Conservation (phyloP, 2,797 vertebrate species). For the Schizopygopsis pylzovi region DNA sequence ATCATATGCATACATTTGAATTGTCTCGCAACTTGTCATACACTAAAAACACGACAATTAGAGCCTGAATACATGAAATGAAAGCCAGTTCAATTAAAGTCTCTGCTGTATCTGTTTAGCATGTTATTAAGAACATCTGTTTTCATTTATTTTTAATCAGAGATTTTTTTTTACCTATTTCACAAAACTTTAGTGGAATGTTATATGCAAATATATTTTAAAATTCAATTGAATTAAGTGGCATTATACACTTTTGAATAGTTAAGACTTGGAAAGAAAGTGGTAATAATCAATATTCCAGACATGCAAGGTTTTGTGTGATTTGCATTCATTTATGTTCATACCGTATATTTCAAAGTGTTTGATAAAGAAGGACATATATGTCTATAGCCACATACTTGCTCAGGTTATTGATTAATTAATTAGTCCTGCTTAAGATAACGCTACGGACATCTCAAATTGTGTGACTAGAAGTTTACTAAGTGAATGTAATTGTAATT, state of each 20-base stretch:
- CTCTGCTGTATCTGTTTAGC: constrained; percentile 23
- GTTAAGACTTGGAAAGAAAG: no score
- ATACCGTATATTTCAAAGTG: no score
- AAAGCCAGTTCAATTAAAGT: constrained; percentile 9
- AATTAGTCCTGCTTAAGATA: neutral
- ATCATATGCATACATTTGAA: constrained; percentile 15
- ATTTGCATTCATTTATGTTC: neutral
- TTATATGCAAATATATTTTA: neutral
- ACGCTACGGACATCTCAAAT: neutral
- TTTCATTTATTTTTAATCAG: constrained; percentile 10
- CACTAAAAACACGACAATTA: constrained; percentile 14
- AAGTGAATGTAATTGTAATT: neutral
- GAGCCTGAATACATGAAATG: neutral
- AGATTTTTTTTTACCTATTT: neutral
- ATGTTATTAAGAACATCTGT: constrained; percentile 4
- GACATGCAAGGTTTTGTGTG: constrained; percentile 16
- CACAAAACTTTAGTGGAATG: neutral
- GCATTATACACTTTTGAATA: no score
- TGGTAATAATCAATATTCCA: no score
- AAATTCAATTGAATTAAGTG: neutral
- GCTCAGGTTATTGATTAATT: neutral
- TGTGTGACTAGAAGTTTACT: neutral
- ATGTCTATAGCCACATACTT: neutral
- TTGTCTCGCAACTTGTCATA: constrained; percentile 8
- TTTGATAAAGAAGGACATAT: neutral